Base-by-base conservation (phyloP, 1,140 invertebrate genomes). In the Drosophila truncata region DNA sequence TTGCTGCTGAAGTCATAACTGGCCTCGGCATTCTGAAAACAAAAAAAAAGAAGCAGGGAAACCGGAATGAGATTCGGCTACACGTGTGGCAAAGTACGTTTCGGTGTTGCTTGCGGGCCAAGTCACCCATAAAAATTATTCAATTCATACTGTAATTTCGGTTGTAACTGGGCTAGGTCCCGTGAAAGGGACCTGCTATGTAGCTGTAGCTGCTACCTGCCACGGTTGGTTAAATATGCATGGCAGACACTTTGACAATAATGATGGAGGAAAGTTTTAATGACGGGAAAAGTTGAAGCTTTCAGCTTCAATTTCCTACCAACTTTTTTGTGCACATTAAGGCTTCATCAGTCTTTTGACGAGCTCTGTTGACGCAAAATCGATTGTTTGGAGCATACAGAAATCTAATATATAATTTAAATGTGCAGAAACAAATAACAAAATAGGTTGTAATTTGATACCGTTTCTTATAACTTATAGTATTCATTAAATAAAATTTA, bases 1-100 rank as follows among this genome's bases (percentile, higher is more conserved):
- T 99, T 99, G 92, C 98, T 99, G 93, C 98, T 99, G 93, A 99
- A 99, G 93, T 99, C 98, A 93, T 99, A 99, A 80, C 98, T 99
- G 3, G 98, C 98, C 93, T 97, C 96, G 1, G 98, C 97, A 90
- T 99, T 99, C 98, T 99, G 94, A 65, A 74, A 74, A n/a, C n/a
- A 13, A 20, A n/a, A n/a, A 9, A 16, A 46, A 11, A 20, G 11
- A 16, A 67, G 23, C 25, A 59, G 29, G 37, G 10, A 11, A 20
- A 72, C 47, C 29, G 37, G 50, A 27, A 55, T 50, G 18, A 60
- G 39, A 42, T 42, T 23, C 16, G 67, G 52, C 18, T 20, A 58
- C n/a, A 50, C 47, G 61, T 35, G 49, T 11, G 64, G 20, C 49
- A 60, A 55, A 72, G 69, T 71, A 49, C 35, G 10, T 72, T 72